Evolutionary conservation across 2,888 invertebrate genomes (phyloP).

Genomic region (Melanotus villosus): DNA sequence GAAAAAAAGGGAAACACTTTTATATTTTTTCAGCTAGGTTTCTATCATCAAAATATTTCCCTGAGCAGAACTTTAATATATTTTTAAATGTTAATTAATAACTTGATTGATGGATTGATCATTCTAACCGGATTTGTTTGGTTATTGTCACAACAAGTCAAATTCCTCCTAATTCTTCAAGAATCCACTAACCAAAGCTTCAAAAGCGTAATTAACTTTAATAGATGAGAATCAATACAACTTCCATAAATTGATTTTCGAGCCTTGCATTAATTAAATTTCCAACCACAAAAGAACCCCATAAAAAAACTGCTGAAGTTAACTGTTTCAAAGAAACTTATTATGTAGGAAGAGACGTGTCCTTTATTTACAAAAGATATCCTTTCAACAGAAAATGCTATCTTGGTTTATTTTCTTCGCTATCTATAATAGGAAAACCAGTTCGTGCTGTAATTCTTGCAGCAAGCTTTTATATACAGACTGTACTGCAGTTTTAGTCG

Average conservation of each 20-base stretch:
- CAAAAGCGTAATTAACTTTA: no score
- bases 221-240: no score
- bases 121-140: no score
- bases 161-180: no score
- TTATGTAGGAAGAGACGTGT: neutral
- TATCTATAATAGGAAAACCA: neutral
- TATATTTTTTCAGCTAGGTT: neutral
- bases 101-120: no score
- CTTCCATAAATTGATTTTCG: no score
- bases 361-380: neutral
- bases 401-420: neutral
- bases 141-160: no score
- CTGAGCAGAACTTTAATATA: no score
- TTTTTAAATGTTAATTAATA: no score
- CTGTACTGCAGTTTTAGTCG: slow-evolving; percentile 22
- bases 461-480: neutral
- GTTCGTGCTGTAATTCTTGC: slow-evolving; percentile 5
- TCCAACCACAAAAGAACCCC: neutral
- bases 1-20: neutral
- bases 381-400: neutral
- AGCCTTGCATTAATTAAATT: no score
- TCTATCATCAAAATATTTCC: no score
- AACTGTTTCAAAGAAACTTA: neutral
- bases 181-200: no score
- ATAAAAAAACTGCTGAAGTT: neutral